Evolutionary conservation across 2,888 invertebrate species (phyloP), one percentile per base, ranked within the genome.

Genomic region (Spilarctia lutea): DNA sequence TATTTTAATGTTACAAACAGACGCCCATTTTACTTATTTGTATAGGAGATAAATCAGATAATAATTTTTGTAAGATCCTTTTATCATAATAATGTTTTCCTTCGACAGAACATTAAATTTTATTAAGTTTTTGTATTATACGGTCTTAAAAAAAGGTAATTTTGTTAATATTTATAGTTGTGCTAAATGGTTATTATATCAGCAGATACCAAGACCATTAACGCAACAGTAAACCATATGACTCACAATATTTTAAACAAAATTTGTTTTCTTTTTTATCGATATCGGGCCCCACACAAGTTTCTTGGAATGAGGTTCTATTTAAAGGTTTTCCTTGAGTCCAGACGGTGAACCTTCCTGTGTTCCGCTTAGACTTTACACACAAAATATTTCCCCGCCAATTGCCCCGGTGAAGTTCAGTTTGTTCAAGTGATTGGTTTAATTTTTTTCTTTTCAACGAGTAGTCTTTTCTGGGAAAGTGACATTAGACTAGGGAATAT

Each of bases 251-350:
- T 11, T 56, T n/a, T n/a, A n/a, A n/a, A n/a, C n/a, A n/a, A n/a
- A n/a, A n/a, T n/a, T n/a, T n/a, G n/a, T n/a, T n/a, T n/a, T n/a
- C n/a, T n/a, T n/a, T n/a, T n/a, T n/a, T 78, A 85, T 87, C 86
- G 84, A 88, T 83, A 81, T 66, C 68, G 18, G 33, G 68, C 74
- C 60, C 87, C 77, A 77, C 86, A 76, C 88, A 89, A 81, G 60
- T 10, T 56, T 27, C 24, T 33, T 83, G 89, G 90, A 83, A 77
- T 90, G 91, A 87, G 91, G 92, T 90, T 89, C 88, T 91, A 92
- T 92, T 90, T 90, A 74, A 73, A 85, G 84, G 73, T 71, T 78
- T 81, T 85, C 84, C 73, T 85, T 83, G 81, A 85, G 82, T 82
- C 79, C 30, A 82, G 68, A 80, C 81, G 79, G 45, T 82, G 68